phyloP scores from a whole-genome alignment of 2,797 vertebrate genomes.

The Somateria mollissima region DNA sequence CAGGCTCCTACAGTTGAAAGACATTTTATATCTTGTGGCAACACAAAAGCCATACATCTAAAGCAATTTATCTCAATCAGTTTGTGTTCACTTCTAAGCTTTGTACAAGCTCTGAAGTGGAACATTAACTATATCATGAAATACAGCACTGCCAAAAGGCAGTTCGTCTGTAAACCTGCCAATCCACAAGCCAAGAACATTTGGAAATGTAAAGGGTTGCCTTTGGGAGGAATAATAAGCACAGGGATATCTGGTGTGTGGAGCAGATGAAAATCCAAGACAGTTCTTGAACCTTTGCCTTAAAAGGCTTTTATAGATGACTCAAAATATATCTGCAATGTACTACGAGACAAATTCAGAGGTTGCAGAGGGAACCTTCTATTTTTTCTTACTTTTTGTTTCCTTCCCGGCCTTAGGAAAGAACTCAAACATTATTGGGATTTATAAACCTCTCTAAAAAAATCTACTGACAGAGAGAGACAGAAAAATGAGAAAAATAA shows the following conservation, averaged over 20 bases:
- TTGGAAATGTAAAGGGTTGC: conserved; percentile 16
- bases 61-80: background rate
- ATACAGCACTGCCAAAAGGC: background rate
- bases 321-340: background rate
- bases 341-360: background rate
- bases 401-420: background rate
- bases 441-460: background rate
- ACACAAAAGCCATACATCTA: background rate
- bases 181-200: background rate
- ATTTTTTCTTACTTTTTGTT: background rate
- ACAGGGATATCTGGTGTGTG: background rate
- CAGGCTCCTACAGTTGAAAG: background rate
- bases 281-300: conserved; percentile 1
- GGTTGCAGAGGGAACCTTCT: background rate
- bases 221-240: conserved; percentile 21
- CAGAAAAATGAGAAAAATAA: background rate
- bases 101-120: background rate
- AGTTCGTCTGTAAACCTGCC: background rate
- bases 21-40: background rate
- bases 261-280: conserved; percentile 10
- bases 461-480: background rate
- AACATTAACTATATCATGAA: background rate
- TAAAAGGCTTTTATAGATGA: background rate
- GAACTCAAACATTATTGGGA: background rate
- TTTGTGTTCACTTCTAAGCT: background rate